Conservation (phyloP, 2,113 vertebrate genomes). For the Bos indicus region DNA sequence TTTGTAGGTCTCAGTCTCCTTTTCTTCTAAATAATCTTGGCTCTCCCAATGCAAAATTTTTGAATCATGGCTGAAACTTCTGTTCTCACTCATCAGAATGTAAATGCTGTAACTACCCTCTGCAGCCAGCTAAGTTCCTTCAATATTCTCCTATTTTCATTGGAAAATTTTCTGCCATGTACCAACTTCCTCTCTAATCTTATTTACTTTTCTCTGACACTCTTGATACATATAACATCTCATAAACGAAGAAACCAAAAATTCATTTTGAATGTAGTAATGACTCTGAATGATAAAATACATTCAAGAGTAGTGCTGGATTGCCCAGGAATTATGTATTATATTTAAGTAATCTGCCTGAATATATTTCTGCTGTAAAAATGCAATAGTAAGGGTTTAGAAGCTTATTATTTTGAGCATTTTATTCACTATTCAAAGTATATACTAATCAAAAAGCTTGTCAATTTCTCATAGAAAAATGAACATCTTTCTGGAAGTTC, state of each 20-base stretch:
- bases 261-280: neutral
- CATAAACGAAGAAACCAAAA: neutral
- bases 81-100: neutral
- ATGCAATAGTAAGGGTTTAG: neutral
- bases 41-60: neutral
- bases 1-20: neutral
- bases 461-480: neutral
- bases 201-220: neutral
- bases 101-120: neutral
- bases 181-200: neutral
- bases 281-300: neutral
- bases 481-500: neutral
- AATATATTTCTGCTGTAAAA: neutral
- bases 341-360: neutral
- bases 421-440: neutral
- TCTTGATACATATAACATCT: neutral
- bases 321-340: neutral
- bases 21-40: constrained; percentile 4
- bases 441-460: neutral
- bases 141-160: neutral
- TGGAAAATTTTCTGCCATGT: neutral
- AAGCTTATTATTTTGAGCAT: neutral
- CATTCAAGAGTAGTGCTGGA: neutral
- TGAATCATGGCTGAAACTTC: neutral
- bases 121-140: neutral